phyloP scores from a whole-genome alignment of 1,140 invertebrate genomes.

The Leptinotarsa texana region DNA sequence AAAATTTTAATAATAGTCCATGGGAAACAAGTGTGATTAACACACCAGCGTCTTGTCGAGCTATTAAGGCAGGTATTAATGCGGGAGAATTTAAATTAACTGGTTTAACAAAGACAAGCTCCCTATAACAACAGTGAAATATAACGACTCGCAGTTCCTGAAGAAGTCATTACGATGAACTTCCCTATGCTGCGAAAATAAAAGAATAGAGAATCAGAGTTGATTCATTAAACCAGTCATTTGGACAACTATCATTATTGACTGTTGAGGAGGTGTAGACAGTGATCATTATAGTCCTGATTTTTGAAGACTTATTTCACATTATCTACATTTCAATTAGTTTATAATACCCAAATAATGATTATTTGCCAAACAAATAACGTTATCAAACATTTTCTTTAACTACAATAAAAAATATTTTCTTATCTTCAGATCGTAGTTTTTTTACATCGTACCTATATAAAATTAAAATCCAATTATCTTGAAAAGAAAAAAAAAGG shows the following conservation, averaged over 20 bases:
- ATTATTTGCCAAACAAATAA: neutral
- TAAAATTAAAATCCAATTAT: neutral
- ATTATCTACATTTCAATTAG: neutral
- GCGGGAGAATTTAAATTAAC: neutral
- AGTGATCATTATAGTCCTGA: neutral
- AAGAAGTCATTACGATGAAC: neutral
- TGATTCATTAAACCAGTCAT: neutral
- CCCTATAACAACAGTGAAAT: neutral
- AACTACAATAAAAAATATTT: neutral
- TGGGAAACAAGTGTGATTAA: neutral
- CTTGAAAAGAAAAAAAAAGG: too few species aligned
- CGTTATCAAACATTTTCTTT: neutral
- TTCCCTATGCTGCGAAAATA: neutral
- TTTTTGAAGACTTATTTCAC: neutral
- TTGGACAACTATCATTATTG: constrained; percentile 2
- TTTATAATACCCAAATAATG: too few species aligned
- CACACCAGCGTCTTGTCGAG: neutral
- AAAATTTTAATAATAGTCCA: neutral
- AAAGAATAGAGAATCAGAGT: neutral
- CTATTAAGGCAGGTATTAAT: neutral
- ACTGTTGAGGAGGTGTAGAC: neutral
- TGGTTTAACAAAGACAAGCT: neutral
- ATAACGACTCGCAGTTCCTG: neutral
- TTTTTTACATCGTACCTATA: neutral
- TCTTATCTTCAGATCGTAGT: neutral